These are phyloP conservation scores for Melolontha melolontha DNA, from an alignment of 2,888 invertebrate species.

Conservation along the genomic window DNA sequence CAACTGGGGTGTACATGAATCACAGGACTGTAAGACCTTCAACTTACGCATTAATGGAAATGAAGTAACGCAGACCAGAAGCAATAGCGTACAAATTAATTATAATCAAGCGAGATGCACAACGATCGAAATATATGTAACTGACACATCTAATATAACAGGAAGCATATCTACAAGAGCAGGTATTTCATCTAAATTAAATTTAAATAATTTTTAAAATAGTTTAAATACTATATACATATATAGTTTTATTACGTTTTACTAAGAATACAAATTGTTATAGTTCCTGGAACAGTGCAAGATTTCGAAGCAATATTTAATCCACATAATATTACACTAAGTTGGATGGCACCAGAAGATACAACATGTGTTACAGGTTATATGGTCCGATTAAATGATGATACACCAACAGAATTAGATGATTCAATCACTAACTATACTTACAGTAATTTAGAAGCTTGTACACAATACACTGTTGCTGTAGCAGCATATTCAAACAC, in stretches of 20 bases:
- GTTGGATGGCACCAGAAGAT: slow-evolving; percentile 43
- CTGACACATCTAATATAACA: slow-evolving; percentile 16
- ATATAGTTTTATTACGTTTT: not conserved
- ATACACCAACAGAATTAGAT: not conserved
- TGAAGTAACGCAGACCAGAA: not conserved
- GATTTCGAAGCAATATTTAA: slow-evolving; percentile 23
- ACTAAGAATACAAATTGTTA: not conserved
- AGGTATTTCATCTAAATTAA: slow-evolving; percentile 14
- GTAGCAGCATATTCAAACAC: slow-evolving; percentile 37
- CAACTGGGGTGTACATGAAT: not conserved
- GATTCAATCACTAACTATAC: slow-evolving; percentile 11
- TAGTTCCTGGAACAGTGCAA: slow-evolving; percentile 44
- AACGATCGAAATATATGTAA: slow-evolving; percentile 3
- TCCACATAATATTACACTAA: slow-evolving; percentile 13
- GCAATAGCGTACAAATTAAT: not conserved
- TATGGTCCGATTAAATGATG: slow-evolving; percentile 19
- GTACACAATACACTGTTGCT: slow-evolving; percentile 41
- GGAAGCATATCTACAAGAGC: slow-evolving; percentile 14
- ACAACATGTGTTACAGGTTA: slow-evolving; percentile 36
- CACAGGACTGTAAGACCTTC: slow-evolving; percentile 14
- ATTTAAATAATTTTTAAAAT: not conserved
- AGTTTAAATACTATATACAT: not conserved
- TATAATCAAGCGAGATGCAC: slow-evolving; percentile 22
- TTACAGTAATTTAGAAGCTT: slow-evolving; percentile 42
- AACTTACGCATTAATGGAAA: slow-evolving; percentile 1